These are phyloP conservation scores for Cichladusa arquata DNA, from an alignment of 2,113 vertebrate species.

Conservation along the genomic window DNA sequence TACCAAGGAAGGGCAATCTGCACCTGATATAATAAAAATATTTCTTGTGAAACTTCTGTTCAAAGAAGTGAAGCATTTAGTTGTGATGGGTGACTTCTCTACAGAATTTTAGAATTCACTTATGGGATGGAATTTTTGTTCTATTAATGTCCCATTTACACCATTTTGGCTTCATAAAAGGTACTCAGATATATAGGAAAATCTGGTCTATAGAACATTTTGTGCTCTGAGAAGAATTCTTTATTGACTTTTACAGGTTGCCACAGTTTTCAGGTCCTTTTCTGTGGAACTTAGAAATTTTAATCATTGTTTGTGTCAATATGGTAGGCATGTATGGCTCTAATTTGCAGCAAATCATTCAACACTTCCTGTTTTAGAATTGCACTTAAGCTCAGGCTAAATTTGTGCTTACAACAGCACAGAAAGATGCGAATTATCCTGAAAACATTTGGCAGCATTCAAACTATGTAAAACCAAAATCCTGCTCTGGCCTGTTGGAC, in stretches of 20 bases:
- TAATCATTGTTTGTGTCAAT: neutral
- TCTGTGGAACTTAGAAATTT: neutral
- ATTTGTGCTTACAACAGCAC: neutral
- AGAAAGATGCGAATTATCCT: conserved; percentile 1
- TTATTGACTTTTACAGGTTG: neutral
- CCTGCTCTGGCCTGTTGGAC: neutral
- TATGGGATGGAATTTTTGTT: neutral
- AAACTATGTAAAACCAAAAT: neutral
- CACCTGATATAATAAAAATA: conserved; percentile 53
- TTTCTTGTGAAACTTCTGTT: neutral
- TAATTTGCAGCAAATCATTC: neutral
- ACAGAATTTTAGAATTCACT: neutral
- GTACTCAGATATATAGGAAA: neutral
- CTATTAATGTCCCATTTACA: neutral
- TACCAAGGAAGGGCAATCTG: neutral
- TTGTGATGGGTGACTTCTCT: neutral
- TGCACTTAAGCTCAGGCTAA: neutral
- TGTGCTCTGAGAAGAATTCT: neutral
- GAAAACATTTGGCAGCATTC: neutral
- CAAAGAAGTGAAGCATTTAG: neutral
- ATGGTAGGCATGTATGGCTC: neutral
- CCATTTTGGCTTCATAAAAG: neutral
- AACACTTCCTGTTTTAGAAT: neutral
- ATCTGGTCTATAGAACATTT: neutral
- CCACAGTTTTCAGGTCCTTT: neutral